Evolutionary conservation across 2,888 invertebrate genomes (phyloP).

Genomic region (Capitulum mitella): DNA sequence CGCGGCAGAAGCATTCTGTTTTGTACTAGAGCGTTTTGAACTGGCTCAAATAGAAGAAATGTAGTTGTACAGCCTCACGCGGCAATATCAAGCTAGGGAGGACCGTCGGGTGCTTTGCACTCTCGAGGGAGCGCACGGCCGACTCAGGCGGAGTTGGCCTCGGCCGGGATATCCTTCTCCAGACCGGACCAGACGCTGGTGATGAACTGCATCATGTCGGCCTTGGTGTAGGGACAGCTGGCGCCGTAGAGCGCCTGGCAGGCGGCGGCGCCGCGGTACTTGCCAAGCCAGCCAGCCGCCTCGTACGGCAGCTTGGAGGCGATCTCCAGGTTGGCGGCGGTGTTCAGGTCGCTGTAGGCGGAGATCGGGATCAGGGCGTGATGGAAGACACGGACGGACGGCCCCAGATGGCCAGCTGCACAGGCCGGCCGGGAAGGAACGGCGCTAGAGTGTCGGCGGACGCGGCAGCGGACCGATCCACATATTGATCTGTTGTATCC

Average conservation of each 20-base stretch:
- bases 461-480: background rate
- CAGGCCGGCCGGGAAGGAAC: background rate
- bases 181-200: background rate
- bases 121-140: too few relatives aligned
- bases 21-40: too few relatives aligned
- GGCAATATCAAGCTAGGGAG: too few relatives aligned
- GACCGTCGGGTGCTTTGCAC: too few relatives aligned
- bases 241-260: background rate
- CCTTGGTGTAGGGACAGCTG: background rate
- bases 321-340: background rate
- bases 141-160: background rate
- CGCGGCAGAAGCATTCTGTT: too few relatives aligned
- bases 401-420: background rate
- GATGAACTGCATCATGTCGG: background rate
- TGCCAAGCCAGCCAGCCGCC: background rate
- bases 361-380: background rate
- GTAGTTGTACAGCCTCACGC: too few relatives aligned
- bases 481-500: background rate
- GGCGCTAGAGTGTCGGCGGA: background rate
- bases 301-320: background rate
- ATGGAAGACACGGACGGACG: background rate
- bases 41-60: too few relatives aligned
- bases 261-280: background rate
- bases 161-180: background rate
- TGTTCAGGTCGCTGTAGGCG: background rate